Base-by-base conservation (phyloP, 2,113 vertebrate species). In the Trematomus loennbergii region DNA sequence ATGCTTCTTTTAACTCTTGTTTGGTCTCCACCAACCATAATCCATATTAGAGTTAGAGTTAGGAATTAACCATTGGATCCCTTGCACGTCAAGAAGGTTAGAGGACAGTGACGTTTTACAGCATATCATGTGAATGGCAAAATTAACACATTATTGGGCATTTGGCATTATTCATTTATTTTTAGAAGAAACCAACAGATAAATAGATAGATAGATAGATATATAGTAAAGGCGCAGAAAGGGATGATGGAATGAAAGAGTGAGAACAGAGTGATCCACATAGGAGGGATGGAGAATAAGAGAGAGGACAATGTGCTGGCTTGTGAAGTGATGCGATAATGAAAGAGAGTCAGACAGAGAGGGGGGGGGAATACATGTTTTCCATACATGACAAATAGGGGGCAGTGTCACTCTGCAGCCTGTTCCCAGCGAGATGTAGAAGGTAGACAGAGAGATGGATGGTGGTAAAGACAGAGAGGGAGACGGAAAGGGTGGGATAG, bases 361-460 rank as follows among this genome's bases (percentile, higher is more conserved):
- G 2, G 36, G 5, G 36, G 33, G 36, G 36, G 8, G 36, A 40
- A 9, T 7, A 40, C 1, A 40, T 40, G 36, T 1, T 4, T 79
- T 59, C 62, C 45, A 20, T 25, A 0, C 62, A 25, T 50, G 13
- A 66, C 59, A 66, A 71, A 90, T 55, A 91, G 91, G 81, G 86
- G 91, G 91, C 91, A 93, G 86, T 83, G 55, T 88, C 84, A 87
- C 85, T 81, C 90, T 90, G 76, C 63, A 65, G 33, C 62, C 78
- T 33, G 48, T 54, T 77, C 3, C 59, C 6, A 57, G 59, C 48
- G 3, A 46, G 55, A 10, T 11, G 36, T 59, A 20, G 43, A 71
- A 64, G 62, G 49, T 40, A 71, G 75, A 78, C 48, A 66, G 69
- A 78, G 22, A 58, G 73, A 66, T 63, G 45, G 50, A 72, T 60